Conservation (phyloP, 2,888 invertebrate genomes). For the Liopterus haemorrhoidalis region DNA sequence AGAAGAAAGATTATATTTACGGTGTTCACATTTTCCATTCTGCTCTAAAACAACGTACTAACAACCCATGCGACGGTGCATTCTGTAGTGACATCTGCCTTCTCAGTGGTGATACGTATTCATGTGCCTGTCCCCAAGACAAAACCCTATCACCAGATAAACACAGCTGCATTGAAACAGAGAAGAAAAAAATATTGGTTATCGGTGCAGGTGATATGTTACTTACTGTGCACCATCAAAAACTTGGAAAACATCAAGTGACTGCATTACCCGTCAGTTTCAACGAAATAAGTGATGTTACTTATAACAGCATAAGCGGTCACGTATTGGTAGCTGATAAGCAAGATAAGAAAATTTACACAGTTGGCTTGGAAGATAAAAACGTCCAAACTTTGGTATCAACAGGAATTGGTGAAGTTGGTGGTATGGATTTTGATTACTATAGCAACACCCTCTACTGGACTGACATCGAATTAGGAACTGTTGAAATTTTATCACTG, state of each 20-base stretch:
- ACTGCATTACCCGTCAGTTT: constrained; percentile 42
- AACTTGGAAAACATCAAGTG: constrained; percentile 60
- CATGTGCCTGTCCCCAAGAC: constrained; percentile 73
- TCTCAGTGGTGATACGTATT: constrained; percentile 53
- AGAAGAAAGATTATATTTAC: constrained; percentile 49
- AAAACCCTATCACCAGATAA: constrained; percentile 54
- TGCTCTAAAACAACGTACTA: constrained; percentile 50
- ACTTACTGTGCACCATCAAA: constrained; percentile 58
- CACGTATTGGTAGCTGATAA: constrained; percentile 51
- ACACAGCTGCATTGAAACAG: constrained; percentile 51
- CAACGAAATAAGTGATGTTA: constrained; percentile 58
- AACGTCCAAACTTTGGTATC: constrained; percentile 39
- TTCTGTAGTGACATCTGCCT: constrained; percentile 75
- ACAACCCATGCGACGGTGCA: constrained; percentile 58
- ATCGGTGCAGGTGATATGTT: constrained; percentile 55
- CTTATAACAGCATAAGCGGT: constrained; percentile 57
- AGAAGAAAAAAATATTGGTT: constrained; percentile 49
- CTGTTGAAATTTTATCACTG: constrained; percentile 62
- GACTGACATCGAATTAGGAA: constrained; percentile 57
- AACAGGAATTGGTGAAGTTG: constrained; percentile 48
- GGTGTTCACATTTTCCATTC: constrained; percentile 74
- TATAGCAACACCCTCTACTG: constrained; percentile 69
- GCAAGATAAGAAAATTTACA: constrained; percentile 44
- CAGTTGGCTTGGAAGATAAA: constrained; percentile 41
- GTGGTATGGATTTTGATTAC: constrained; percentile 61